Base-by-base conservation (phyloP, 1,140 invertebrate genomes). In the Samia ricini region DNA sequence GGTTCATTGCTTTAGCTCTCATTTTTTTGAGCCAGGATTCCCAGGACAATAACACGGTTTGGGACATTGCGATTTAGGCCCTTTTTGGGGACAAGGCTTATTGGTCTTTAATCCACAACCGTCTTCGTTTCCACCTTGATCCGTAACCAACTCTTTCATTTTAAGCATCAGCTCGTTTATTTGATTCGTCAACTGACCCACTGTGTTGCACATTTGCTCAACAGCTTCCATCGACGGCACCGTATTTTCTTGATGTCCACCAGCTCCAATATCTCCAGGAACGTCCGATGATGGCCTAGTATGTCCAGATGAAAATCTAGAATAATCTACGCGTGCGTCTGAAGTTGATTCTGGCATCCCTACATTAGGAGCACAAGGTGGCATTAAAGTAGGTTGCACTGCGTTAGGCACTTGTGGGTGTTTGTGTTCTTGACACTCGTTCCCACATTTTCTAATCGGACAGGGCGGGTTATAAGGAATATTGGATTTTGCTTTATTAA, bases 11-110 rank as follows among this genome's bases (percentile, higher is more conserved):
- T 36, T 2, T 36, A 12, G 12, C 4, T 10, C 10, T 58, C 8
- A 58, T 58, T 36, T 58, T 20, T 58, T 58, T n/a, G 10, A 10
- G n/a, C n/a, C 56, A 4, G 80, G 75, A 55, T 87, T 87, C 52
- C 72, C 73, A 19, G 84, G 76, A 65, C 84, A 87, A 56, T 64
- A 71, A 61, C 84, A 87, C 0, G 82, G 76, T 5, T 82, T 83
- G 4, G 70, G 68, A 50, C 74, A 78, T 22, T 56, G 29, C 2
- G 64, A 57, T 49, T 60, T 75, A 5, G 69, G 62, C 3, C 72
- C 71, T 26, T 51, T 66, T 42, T 71, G 70, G 2, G 61, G 1
- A 54, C 61, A 71, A n/a, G n/a, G 56, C n/a, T 21, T 57, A 6
- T 29, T n/a, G 15, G 23, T 19, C 0, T 10, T 21, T 21, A 60